Evolutionary conservation across 1,140 invertebrate species (phyloP), one percentile per base, ranked within the genome.

Genomic region (Spodoptera frugiperda): DNA sequence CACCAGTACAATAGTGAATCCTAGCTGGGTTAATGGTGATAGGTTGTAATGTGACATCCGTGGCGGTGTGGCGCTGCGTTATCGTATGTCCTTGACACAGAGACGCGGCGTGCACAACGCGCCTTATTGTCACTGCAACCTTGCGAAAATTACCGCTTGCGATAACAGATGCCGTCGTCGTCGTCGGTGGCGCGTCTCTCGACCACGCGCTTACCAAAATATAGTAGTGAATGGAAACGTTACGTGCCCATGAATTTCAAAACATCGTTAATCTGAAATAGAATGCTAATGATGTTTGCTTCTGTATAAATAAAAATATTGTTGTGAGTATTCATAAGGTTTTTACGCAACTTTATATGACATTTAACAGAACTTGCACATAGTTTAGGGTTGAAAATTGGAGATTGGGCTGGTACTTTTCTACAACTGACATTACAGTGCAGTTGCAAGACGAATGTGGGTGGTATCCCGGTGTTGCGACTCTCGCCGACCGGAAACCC

Each of bases 31-130:
- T 57, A 59, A 48, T 79, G 72, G 79, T 77, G 77, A 79, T 82
- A 76, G 77, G 46, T 78, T 63, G 74, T 80, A 72, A 73, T 74
- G 73, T 74, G 78, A 78, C 82, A 82, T 81, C 75, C 77, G 78
- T 67, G 71, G 80, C 79, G 76, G 82, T 84, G 79, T 82, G 83
- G 74, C 82, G 81, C 78, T 81, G 83, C 86, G 87, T 91, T 93
- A 93, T 93, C 91, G 85, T 84, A 86, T 85, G 91, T 93, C 91
- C 91, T 92, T 93, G 91, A 93, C 91, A 93, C 89, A 92, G 87
- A 93, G 89, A 91, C 85, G 84, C 78, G 82, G 89, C 90, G 84
- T 90, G 87, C 80, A 90, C 89, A 92, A 91, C 88, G 83, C 82
- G 86, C 86, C 83, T 86, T 88, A 91, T 91, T 92, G 91, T 92